Percentiles rank a stretch among this genome's conserved stretches.
phyloP scores from a whole-genome alignment of 2,888 invertebrate species.

The Cantharis rustica region DNA sequence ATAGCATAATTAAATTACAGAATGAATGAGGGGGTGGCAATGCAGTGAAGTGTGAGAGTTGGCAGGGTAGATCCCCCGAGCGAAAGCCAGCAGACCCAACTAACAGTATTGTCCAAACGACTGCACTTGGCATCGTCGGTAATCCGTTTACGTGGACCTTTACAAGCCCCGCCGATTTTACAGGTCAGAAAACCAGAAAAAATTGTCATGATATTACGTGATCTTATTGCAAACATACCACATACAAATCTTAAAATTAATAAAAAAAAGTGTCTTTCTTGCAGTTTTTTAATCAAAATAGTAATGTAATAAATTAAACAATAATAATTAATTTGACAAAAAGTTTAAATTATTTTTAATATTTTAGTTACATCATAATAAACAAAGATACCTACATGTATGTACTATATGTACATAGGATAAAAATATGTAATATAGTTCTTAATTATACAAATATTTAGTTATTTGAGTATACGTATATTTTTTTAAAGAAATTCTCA shows the following conservation, averaged over 20 bases:
- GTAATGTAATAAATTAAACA: no score
- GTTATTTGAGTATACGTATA: no score
- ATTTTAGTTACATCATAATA: no score
- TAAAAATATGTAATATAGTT: no score
- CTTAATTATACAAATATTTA: no score
- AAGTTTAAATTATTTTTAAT: no score
- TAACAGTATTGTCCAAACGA: conserved; percentile 55
- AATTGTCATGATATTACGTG: conserved; percentile 25
- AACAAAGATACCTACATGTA: no score
- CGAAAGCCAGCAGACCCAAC: conserved; percentile 34
- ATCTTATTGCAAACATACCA: conserved; percentile 5
- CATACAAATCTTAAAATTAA: background rate
- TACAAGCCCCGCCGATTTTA: conserved; percentile 51
- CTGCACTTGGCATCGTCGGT: conserved; percentile 50
- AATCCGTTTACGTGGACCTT: conserved; percentile 54
- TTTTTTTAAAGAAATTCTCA: no score
- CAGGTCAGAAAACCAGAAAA: conserved; percentile 40
- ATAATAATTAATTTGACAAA: no score
- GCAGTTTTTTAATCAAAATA: no score
- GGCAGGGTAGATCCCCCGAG: conserved; percentile 40
- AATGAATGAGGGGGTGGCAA: conserved; percentile 44
- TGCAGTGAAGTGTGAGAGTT: conserved; percentile 49
- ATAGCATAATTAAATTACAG: conserved; percentile 48
- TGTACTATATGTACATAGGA: no score
- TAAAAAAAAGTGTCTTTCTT: background rate